These are phyloP conservation scores for Podargus strigoides DNA, from an alignment of 2,797 vertebrate genomes.

Conservation along the genomic window DNA sequence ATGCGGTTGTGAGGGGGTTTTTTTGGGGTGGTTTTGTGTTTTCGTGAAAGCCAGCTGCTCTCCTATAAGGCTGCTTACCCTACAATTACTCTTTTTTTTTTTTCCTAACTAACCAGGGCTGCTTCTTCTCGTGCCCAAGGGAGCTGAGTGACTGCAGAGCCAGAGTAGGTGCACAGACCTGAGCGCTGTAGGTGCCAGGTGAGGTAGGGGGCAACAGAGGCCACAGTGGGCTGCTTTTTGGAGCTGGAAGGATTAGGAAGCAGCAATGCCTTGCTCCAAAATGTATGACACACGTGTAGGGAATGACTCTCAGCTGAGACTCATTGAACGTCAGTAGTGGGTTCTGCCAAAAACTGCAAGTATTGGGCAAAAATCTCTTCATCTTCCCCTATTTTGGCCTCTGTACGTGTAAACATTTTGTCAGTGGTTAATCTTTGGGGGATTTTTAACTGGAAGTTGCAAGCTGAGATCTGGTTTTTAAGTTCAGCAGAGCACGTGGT, in stretches of 20 bases:
- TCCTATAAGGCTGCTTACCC: neutral
- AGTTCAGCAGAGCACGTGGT: neutral
- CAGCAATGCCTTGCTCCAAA: neutral
- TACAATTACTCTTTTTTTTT: neutral
- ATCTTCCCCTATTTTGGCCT: neutral
- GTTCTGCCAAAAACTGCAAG: neutral
- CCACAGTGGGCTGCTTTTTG: fast-evolving
- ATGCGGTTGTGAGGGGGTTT: neutral
- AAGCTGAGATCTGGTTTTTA: neutral
- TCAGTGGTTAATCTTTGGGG: neutral
- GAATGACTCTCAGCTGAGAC: neutral
- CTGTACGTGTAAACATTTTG: neutral
- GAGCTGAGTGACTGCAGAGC: neutral
- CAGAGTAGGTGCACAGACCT: neutral
- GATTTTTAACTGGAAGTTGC: neutral
- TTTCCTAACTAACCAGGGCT: neutral
- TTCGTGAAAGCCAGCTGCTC: neutral
- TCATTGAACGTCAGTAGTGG: fast-evolving
- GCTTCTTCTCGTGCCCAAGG: neutral
- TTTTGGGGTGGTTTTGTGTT: neutral
- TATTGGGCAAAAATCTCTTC: neutral
- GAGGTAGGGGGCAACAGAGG: neutral
- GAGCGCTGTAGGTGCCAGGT: neutral
- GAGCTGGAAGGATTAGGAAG: neutral
- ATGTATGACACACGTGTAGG: fast-evolving